Evolutionary conservation across 2,797 vertebrate species (phyloP), one percentile per base, ranked within the genome.

Genomic region (Astyanax mexicanus): DNA sequence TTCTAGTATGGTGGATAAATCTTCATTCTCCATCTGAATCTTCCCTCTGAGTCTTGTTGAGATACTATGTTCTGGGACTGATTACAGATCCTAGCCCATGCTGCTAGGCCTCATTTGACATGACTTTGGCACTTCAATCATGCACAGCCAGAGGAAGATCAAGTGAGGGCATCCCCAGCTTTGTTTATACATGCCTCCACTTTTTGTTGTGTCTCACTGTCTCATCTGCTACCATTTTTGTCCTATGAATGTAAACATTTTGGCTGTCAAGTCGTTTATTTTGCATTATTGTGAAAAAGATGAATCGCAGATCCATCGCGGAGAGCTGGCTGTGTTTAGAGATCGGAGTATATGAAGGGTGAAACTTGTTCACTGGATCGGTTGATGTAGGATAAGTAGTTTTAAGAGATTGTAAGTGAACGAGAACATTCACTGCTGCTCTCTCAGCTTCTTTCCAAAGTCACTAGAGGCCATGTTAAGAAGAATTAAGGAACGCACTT

Each of bases 141-240:
- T 80, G 86, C 71, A 70, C 62, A 85, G 82, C 83, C 17, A 15
- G 7, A 15, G 2, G 66, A 67, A 74, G 37, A 66, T 49, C 45
- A 84, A 77, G 72, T 88, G 82, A 86, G 81, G 86, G 86, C 85
- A 84, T 86, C 86, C 81, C 78, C 76, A 40, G 58, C 65, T 52
- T 52, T 79, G 76, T 85, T 88, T 86, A 81, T 81, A 72, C 76
- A 47, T 44, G 45, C 55, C 27, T 65, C 3, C 44, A 74, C 57
- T 81, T 83, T 74, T 84, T 89, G 90, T 88, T 92, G 78, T 87
- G 88, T 90, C 89, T 90, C 40, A 42, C 40, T 17, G 52, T 78
- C 62, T 72, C 38, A 27, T 69, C 42, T 75, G 58, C 62, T 47
- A 72, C 69, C 67, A 76, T 67, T 54, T 55, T 61, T 61, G 61